These are phyloP conservation scores for Ashinkailepas kermadecensis DNA, from an alignment of 2,888 invertebrate species.

Conservation along the genomic window DNA sequence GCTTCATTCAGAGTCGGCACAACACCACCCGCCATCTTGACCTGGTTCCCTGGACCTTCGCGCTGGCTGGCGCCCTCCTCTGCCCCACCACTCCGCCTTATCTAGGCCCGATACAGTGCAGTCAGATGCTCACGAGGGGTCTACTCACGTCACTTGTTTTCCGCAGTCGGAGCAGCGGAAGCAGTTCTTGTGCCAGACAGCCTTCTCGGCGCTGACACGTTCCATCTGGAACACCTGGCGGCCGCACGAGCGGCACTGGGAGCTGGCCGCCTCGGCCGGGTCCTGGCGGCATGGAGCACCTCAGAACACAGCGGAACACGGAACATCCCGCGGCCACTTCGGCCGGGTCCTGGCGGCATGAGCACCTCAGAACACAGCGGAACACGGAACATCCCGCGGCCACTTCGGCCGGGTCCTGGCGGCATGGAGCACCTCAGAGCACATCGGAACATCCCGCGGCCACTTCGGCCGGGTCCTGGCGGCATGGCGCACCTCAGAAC, in stretches of 20 bases:
- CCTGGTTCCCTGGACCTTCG: background rate
- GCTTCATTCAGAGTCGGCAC: no score
- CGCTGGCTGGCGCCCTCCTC: background rate
- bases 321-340: constrained; percentile 21
- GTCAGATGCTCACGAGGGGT: background rate
- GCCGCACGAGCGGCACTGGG: constrained; percentile 50
- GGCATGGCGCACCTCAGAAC: no score
- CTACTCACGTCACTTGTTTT: constrained; percentile 79
- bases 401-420: constrained; percentile 10
- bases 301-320: background rate
- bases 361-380: background rate
- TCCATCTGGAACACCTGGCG: constrained; percentile 96
- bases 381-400: background rate
- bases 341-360: no score
- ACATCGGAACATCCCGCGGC: background rate
- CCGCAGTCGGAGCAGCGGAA: constrained; percentile 88
- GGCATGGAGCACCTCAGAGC: no score
- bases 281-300: no score
- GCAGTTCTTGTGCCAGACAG: constrained; percentile 89
- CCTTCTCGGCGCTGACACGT: constrained; percentile 81
- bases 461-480: constrained; percentile 10
- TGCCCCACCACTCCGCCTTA: background rate
- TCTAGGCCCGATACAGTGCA: background rate
- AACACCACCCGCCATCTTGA: background rate
- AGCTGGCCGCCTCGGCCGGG: constrained; percentile 26